Conservation (phyloP, 1,140 invertebrate genomes). For the Drosophila repletoides region DNA sequence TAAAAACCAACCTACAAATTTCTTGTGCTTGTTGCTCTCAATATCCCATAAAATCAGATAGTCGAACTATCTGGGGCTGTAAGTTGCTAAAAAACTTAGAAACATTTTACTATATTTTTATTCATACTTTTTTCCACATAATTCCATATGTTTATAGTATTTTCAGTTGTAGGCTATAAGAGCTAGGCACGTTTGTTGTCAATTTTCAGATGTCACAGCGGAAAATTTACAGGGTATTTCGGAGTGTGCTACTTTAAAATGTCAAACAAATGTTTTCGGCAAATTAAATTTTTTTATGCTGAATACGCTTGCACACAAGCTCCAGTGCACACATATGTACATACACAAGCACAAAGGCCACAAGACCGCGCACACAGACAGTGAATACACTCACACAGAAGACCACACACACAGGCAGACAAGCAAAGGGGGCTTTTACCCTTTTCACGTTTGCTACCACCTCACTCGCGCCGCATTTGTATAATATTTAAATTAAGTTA, state of each 20-base stretch:
- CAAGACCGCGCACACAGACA: neutral
- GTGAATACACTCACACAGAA: neutral
- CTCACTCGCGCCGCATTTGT: slow-evolving; percentile 64
- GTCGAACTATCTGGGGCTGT: too few relatives aligned
- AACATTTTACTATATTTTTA: too few relatives aligned
- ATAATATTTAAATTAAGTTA: slow-evolving; percentile 78
- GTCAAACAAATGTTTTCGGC: neutral
- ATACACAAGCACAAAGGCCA: neutral
- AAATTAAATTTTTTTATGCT: slow-evolving; percentile 5
- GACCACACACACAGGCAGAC: neutral
- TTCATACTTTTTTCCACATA: too few relatives aligned
- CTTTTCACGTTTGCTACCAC: slow-evolving; percentile 52
- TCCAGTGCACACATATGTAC: neutral
- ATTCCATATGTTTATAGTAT: too few relatives aligned
- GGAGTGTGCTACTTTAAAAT: neutral
- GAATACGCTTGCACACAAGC: slow-evolving; percentile 16
- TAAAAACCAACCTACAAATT: too few relatives aligned
- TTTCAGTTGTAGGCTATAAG: too few relatives aligned
- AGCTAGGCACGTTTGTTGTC: too few relatives aligned
- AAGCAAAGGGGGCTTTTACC: slow-evolving; percentile 39
- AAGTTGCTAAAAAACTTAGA: too few relatives aligned
- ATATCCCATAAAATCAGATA: too few relatives aligned
- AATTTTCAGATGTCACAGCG: too few relatives aligned
- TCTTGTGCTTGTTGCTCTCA: too few relatives aligned
- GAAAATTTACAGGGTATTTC: slow-evolving; percentile 2